phyloP scores from a whole-genome alignment of 1,140 invertebrate genomes.

The Sitobion miscanthi region DNA sequence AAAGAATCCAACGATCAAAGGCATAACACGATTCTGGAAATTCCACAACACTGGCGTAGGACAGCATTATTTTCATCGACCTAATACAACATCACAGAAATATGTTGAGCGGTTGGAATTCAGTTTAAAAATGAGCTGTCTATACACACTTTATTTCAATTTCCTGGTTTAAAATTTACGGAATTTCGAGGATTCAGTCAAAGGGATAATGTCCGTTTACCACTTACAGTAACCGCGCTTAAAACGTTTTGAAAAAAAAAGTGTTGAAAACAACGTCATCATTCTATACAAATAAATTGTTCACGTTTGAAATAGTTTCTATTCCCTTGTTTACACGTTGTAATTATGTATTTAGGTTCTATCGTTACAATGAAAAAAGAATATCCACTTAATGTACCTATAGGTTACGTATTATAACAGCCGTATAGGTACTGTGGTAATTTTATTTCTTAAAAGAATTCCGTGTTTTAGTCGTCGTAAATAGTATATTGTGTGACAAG shows the following conservation, averaged over 20 bases:
- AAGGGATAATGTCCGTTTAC: not conserved
- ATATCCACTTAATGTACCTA: not conserved
- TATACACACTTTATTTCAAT: not conserved
- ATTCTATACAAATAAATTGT: not conserved
- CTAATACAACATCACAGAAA: not conserved
- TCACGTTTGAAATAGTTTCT: not conserved
- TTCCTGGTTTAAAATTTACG: not conserved
- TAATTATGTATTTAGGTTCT: not conserved
- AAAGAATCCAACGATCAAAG: not conserved
- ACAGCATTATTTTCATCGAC: not conserved
- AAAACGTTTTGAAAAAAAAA: not conserved
- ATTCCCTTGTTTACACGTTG: not conserved
- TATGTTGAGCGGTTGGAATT: not conserved
- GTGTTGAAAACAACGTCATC: not conserved
- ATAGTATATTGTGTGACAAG: no score
- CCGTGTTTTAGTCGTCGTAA: no score
- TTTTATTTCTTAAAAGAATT: not conserved
- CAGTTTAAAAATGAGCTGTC: not conserved
- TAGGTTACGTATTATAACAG: no score
- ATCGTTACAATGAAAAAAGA: not conserved
- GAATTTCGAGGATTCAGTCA: not conserved
- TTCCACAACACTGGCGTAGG: not conserved
- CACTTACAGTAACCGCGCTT: not conserved
- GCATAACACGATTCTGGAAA: not conserved
- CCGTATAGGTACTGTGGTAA: not conserved